Conservation (phyloP, 2,888 invertebrate genomes). For the Neria commutata region DNA sequence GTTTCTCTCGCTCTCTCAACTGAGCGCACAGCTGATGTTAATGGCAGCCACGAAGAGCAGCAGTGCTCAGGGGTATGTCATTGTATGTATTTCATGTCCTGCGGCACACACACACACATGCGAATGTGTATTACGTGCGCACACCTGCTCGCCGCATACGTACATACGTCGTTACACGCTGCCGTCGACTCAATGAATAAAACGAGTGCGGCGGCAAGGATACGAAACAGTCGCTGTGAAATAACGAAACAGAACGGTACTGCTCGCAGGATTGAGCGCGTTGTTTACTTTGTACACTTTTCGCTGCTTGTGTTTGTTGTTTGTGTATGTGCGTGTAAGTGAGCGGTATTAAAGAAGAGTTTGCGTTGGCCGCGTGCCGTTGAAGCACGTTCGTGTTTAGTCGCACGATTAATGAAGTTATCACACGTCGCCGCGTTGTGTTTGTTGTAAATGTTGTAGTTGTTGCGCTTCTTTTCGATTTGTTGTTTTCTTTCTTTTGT, state of each 20-base stretch:
- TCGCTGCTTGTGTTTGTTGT: background rate
- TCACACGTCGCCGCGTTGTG: slow-evolving; percentile 11
- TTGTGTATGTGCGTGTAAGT: background rate
- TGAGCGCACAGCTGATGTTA: background rate
- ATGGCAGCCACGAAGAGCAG: background rate
- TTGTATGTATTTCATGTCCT: background rate
- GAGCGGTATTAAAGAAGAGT: background rate
- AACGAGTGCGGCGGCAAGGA: slow-evolving; percentile 8
- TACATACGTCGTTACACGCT: background rate
- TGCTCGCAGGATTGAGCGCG: background rate
- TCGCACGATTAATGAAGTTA: slow-evolving; percentile 21
- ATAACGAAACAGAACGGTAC: slow-evolving; percentile 11
- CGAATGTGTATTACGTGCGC: background rate
- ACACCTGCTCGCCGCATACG: background rate
- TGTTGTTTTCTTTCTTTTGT: background rate
- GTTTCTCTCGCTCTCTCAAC: background rate
- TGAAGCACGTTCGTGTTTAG: background rate
- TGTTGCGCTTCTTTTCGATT: background rate
- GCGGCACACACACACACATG: background rate
- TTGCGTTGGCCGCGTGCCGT: background rate
- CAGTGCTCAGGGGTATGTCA: background rate
- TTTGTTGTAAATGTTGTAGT: background rate
- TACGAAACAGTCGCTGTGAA: slow-evolving; percentile 20
- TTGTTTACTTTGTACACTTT: background rate
- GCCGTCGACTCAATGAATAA: slow-evolving; percentile 4